phyloP scores from a whole-genome alignment of 2,888 invertebrate species.

The Allolobophora icterica region DNA sequence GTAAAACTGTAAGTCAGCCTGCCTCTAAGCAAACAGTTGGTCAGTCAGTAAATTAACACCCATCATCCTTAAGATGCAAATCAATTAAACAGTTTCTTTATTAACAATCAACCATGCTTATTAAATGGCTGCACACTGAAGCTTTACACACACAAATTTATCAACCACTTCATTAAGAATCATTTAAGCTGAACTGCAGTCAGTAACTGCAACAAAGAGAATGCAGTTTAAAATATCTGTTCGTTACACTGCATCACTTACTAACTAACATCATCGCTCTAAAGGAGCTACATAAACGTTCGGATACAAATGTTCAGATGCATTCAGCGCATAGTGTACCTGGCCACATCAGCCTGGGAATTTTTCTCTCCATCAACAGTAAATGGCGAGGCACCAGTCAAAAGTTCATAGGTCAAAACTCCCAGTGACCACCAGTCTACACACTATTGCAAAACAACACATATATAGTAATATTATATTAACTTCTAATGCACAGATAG shows the following conservation, averaged over 20 bases:
- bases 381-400: conserved; percentile 96
- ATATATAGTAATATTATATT: background rate
- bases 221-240: background rate
- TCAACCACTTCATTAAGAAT: background rate
- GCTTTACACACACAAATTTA: background rate
- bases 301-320: background rate
- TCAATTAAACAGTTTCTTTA: background rate
- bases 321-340: conserved; percentile 59
- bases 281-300: background rate
- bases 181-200: background rate
- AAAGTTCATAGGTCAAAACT: conserved; percentile 90
- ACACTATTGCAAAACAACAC: conserved; percentile 71
- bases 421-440: conserved; percentile 99
- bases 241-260: background rate
- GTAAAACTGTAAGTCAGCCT: background rate
- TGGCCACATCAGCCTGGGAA: conserved; percentile 91
- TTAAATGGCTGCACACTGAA: background rate
- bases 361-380: conserved; percentile 93
- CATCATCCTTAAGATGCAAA: background rate
- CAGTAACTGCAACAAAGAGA: background rate
- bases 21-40: background rate
- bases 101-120: background rate
- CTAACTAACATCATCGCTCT: background rate
- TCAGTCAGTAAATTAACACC: background rate
- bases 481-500: background rate